Evolutionary conservation across 2,113 vertebrate genomes (phyloP).

Genomic region (human (Homo sapiens)): DNA sequence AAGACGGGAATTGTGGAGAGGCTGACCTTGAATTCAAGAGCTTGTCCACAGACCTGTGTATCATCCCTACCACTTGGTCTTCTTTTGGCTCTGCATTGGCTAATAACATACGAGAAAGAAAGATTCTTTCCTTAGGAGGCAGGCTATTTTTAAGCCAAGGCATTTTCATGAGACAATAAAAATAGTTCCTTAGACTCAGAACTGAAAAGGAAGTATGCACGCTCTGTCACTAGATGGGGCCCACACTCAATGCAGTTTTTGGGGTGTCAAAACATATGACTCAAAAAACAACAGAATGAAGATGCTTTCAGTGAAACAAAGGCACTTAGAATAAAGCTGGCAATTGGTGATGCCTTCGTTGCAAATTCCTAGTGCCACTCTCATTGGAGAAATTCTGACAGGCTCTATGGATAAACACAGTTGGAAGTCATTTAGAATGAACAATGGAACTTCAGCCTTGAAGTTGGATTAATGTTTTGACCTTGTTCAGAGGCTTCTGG

Average conservation of each 20-base stretch:
- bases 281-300: not conserved
- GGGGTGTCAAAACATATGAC: not conserved
- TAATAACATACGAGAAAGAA: not conserved
- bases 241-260: conserved; percentile 6
- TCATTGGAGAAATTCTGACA: not conserved
- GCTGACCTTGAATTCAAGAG: not conserved
- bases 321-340: not conserved
- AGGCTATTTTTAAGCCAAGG: not conserved
- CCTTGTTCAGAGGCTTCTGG: not conserved
- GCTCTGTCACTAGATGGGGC: conserved; percentile 58
- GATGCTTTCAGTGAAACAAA: not conserved
- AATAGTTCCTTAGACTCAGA: not conserved
- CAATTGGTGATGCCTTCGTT: not conserved
- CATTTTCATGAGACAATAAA: not conserved
- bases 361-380: not conserved
- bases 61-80: accelerated
- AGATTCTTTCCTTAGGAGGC: not conserved
- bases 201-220: not conserved
- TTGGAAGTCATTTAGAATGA: not conserved
- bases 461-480: not conserved
- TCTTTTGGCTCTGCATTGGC: not conserved
- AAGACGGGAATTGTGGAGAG: not conserved
- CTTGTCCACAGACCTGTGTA: not conserved
- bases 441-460: not conserved
- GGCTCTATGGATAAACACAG: not conserved